These are phyloP conservation scores for Pteria penguin DNA, from an alignment of 2,888 invertebrate genomes.

Conservation along the genomic window DNA sequence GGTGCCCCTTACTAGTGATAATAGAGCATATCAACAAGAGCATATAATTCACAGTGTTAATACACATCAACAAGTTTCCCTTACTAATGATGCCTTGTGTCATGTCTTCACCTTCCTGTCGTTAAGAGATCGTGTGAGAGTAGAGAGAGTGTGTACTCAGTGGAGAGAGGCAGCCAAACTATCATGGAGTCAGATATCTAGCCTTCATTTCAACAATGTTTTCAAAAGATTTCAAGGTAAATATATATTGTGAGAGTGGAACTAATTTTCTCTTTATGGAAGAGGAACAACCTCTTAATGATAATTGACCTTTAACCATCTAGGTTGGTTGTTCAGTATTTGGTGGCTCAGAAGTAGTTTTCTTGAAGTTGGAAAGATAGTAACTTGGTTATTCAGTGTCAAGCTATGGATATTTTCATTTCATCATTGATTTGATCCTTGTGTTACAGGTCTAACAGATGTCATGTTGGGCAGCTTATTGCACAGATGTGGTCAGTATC, in stretches of 20 bases:
- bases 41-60: too few relatives aligned
- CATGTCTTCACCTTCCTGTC: constrained; percentile 54
- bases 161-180: constrained; percentile 52
- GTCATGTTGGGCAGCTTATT: constrained; percentile 53
- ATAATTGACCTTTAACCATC: too few relatives aligned
- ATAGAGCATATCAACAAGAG: too few relatives aligned
- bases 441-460: constrained; percentile 62
- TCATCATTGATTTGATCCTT: too few relatives aligned
- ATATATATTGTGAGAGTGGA: not conserved
- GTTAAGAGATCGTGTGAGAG: constrained; percentile 47
- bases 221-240: constrained; percentile 53
- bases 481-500: constrained; percentile 53
- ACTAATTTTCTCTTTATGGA: constrained; percentile 6
- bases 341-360: too few relatives aligned
- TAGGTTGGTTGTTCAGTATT: too few relatives aligned
- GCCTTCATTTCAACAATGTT: constrained; percentile 50
- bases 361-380: too few relatives aligned
- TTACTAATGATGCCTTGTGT: not conserved
- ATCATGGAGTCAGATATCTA: constrained; percentile 45
- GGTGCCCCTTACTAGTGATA: too few relatives aligned
- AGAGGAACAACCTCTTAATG: too few relatives aligned
- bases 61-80: too few relatives aligned
- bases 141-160: constrained; percentile 60
- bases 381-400: too few relatives aligned
- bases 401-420: too few relatives aligned